Conservation (phyloP, 2,113 vertebrate genomes). For the Aegithalos caudatus region DNA sequence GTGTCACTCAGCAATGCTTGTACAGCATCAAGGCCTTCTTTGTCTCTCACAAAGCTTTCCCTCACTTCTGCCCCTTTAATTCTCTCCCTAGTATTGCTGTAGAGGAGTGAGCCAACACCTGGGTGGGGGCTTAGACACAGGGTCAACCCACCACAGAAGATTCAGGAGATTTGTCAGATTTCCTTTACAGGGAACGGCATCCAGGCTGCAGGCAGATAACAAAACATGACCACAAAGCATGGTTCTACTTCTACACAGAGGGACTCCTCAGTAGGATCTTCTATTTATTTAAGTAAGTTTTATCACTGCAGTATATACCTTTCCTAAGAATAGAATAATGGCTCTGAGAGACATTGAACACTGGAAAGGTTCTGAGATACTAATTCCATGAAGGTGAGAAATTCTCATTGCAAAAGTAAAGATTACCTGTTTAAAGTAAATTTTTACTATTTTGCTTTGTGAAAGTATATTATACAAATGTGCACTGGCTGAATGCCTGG, state of each 20-base stretch:
- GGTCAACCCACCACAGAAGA: neutral
- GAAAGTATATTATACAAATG: neutral
- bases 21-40: neutral
- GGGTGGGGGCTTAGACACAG: neutral
- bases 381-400: neutral
- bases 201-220: neutral
- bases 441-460: neutral
- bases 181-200: neutral
- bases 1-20: neutral
- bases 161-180: neutral
- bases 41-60: neutral
- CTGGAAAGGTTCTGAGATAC: neutral
- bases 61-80: neutral
- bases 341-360: neutral
- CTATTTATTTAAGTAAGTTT: neutral
- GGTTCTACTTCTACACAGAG: neutral
- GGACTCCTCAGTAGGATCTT: neutral
- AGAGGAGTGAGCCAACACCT: neutral
- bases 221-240: neutral
- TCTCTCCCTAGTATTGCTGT: rapidly evolving
- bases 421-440: neutral
- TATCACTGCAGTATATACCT: neutral
- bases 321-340: neutral
- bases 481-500: neutral
- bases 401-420: neutral